A percentile compares a stretch with the other conserved stretches of the same genome.
phyloP scores from a whole-genome alignment of 2,888 invertebrate genomes.

The Theretra japonica region DNA sequence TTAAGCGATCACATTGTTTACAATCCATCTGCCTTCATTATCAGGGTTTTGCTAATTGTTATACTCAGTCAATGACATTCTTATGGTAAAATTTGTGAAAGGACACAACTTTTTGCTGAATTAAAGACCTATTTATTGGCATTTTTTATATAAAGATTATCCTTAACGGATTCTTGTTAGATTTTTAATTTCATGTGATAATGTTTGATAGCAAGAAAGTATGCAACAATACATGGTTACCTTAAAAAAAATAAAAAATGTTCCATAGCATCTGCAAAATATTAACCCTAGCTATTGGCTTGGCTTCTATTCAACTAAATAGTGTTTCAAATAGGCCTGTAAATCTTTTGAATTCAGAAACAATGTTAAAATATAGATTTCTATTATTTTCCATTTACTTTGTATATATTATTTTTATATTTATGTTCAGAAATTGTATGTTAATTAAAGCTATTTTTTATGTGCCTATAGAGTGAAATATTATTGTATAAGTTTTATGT shows the following conservation, averaged over 20 bases:
- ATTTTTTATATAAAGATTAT: too few relatives aligned
- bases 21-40: conserved; percentile 23
- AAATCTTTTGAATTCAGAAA: background rate
- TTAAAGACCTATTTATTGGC: background rate
- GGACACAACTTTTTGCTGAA: background rate
- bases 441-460: background rate
- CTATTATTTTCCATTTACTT: background rate
- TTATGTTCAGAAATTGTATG: background rate
- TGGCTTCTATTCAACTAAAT: conserved; percentile 2
- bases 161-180: too few relatives aligned
- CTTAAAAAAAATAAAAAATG: too few relatives aligned
- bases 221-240: too few relatives aligned
- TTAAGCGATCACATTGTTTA: conserved; percentile 17
- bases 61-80: background rate
- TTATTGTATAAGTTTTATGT: background rate
- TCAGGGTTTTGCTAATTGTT: conserved; percentile 9
- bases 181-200: too few relatives aligned
- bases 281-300: background rate
- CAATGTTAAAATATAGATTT: background rate
- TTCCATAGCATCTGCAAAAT: too few relatives aligned
- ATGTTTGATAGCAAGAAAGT: too few relatives aligned
- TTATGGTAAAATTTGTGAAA: background rate
- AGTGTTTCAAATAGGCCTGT: conserved; percentile 6
- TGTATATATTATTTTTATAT: background rate
- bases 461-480: background rate